Evolutionary conservation across 2,888 invertebrate genomes (phyloP), one percentile per base, ranked within the genome.

Genomic region (Malachius bipustulatus): DNA sequence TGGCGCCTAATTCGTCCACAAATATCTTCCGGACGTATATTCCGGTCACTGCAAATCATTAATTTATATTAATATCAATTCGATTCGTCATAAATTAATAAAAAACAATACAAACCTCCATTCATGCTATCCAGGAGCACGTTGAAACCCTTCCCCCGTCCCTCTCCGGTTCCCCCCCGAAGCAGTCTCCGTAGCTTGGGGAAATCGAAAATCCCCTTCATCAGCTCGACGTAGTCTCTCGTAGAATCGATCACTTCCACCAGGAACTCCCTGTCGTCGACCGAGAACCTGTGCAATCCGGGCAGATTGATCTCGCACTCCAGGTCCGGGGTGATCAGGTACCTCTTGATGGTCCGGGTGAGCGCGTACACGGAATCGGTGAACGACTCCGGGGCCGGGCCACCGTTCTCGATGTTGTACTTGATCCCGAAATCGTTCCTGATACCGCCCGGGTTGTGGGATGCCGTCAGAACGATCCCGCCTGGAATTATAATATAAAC

Each of bases 381-480:
- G 32, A 88, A 77, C 32, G 67, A 66, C 57, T 91, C 94, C 0
- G 96, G 91, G 1, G 97, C 97, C 1, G 98, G 96, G 0, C 91
- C 98, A 35, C 98, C 98, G 63, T 98, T 98, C 41, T 85, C 77
- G 49, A 83, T 88, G 67, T 99, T 99, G 65, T 88, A 98, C 64
- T 99, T 99, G 53, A 99, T 96, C 33, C 98, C 98, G 60, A 98
- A 99, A 65, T 99, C 98, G 45, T 87, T 85, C 56, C 93, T 75
- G 4, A 90, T 89, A 19, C 98, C 98, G 35, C 98, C 98, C 1
- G 98, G 98, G 65, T 99, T 99, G 64, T 99, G 98, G 10, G 94
- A 94, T 0, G 98, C 98, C 1, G 98, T 99, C 27, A 98, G 69
- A 26, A 99, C 84, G 48, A 99, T 96, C 8, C 97, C 98, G 47